Evolutionary conservation across 37 sponge, comb jelly and placozoan genomes (phyloP), one percentile per base, ranked within the genome.

Genomic region (Geodia barretti): DNA sequence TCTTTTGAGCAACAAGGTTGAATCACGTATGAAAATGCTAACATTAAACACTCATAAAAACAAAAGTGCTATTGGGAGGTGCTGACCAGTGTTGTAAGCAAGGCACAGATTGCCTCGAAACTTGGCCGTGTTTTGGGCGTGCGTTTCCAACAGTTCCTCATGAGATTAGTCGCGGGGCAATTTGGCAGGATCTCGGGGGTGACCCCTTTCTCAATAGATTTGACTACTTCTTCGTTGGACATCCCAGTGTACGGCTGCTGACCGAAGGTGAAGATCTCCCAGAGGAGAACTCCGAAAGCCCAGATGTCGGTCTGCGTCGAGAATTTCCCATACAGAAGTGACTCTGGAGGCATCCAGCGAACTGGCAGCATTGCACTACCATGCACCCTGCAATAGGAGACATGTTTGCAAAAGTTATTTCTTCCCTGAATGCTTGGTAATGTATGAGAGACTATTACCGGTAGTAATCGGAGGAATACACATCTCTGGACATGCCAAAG

Each of bases 311-410:
- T 64, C 28, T 82, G 70, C 34, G 60, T 40, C n/a, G 83, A 62
- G 79, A 88, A 88, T 72, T 82, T 77, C 4, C 89, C 89, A 24
- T 77, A 76, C 24, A 78, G 78, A 1, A 88, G 39, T 0, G 83
- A 70, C 61, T 88, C 89, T 20, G 89, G 89, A 4, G 89, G 74
- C 78, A 88, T 78, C 89, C 89, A 88, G 11, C 89, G 83, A n/a
- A 88, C 59, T 0, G 89, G 89, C 39, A 88, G 70, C 41, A 82
- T 40, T 0, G 89, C 79, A 39, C 72, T 38, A 41, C 83, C 76
- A 63, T 73, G 62, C 32, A 78, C 83, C 21, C 83, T 83, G 73
- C 39, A 64, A 26, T 54, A 36, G 38, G 4, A 28, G 19, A 41
- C 39, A 38, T 37, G 60, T 8, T 58, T 25, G 62, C 21, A 21